Evolutionary conservation across 1,140 invertebrate genomes (phyloP).

Genomic region (Drosophila sturtevanti): DNA sequence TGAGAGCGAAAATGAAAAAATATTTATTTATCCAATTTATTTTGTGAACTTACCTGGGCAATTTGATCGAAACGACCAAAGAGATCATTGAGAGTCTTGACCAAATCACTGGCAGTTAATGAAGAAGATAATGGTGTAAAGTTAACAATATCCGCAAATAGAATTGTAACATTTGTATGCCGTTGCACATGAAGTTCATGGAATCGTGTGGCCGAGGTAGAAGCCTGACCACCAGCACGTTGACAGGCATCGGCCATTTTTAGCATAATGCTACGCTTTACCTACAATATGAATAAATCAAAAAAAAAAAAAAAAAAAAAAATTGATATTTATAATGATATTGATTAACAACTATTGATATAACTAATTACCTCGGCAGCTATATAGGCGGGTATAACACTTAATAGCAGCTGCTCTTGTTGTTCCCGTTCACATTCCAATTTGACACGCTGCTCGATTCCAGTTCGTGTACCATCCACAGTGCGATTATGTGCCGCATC

Average conservation of each 20-base stretch:
- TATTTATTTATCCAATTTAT: no score
- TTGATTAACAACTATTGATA: no score
- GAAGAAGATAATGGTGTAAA: slow-evolving; percentile 97
- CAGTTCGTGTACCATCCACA: slow-evolving; percentile 93
- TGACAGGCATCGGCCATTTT: slow-evolving; percentile 95
- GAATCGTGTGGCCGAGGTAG: slow-evolving; percentile 93
- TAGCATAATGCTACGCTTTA: slow-evolving; percentile 95
- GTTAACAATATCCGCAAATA: slow-evolving; percentile 99
- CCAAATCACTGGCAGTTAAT: slow-evolving; percentile 96
- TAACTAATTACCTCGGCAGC: slow-evolving; percentile 59
- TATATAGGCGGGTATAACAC: slow-evolving; percentile 94
- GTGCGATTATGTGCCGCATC: slow-evolving; percentile 92
- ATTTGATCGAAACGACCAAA: slow-evolving; percentile 99
- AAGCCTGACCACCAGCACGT: slow-evolving; percentile 86
- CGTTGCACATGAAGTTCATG: slow-evolving; percentile 98
- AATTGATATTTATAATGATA: no score
- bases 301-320: neutral
- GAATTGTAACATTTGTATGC: slow-evolving; percentile 98
- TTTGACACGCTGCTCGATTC: slow-evolving; percentile 95
- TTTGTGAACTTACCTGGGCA: slow-evolving; percentile 88
- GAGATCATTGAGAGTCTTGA: slow-evolving; percentile 97
- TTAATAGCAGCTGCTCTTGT: slow-evolving; percentile 94
- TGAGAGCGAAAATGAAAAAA: no score
- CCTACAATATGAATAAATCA: slow-evolving; percentile 84
- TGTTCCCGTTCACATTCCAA: slow-evolving; percentile 96